These are phyloP conservation scores for Heteronetta atricapilla DNA, from an alignment of 2,113 vertebrate species.

Conservation along the genomic window DNA sequence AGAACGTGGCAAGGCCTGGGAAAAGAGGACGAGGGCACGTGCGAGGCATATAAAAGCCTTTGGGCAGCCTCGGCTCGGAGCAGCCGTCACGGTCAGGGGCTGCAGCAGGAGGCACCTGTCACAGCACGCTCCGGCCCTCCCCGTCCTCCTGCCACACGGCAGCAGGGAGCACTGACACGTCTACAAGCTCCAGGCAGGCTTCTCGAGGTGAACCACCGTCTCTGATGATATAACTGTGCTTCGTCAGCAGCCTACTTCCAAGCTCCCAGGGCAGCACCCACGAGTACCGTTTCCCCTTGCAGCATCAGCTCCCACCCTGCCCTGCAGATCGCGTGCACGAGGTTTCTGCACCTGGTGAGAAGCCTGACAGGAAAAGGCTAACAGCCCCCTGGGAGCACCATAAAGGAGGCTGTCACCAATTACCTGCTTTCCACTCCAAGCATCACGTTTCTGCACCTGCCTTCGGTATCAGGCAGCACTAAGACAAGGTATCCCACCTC, in stretches of 20 bases:
- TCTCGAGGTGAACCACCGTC: not conserved
- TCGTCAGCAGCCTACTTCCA: not conserved
- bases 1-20: not conserved
- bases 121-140: not conserved
- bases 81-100: not conserved
- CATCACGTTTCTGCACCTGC: not conserved
- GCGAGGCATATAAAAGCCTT: not conserved
- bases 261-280: not conserved
- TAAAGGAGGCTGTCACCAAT: not conserved
- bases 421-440: not conserved
- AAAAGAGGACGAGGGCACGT: not conserved
- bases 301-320: not conserved
- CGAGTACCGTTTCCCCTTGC: not conserved
- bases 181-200: not conserved
- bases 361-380: not conserved
- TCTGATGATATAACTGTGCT: not conserved
- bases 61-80: not conserved
- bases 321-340: not conserved
- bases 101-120: fast-evolving
- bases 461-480: not conserved
- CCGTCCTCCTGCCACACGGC: not conserved
- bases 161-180: not conserved
- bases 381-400: fast-evolving
- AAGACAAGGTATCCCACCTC: not conserved
- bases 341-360: not conserved